Percentiles rank a stretch among this genome's conserved stretches.
phyloP scores from a whole-genome alignment of 1,140 invertebrate genomes.

The Glossosoma conforme region DNA sequence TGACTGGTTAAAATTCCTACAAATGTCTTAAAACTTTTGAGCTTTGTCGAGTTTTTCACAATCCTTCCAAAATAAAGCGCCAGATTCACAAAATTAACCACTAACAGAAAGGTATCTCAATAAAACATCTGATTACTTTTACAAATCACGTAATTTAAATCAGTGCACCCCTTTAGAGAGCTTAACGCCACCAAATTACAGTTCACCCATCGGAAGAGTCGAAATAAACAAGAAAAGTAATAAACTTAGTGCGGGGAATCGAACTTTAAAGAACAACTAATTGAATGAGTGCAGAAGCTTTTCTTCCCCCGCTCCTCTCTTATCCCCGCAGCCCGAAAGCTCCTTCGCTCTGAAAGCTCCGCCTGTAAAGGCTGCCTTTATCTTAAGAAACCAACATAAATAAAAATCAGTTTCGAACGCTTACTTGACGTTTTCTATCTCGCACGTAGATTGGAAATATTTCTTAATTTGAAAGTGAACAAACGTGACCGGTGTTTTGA shows the following conservation, averaged over 20 bases:
- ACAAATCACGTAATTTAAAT: conserved; percentile 8
- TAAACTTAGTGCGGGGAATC: conserved; percentile 14
- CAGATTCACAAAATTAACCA: no score
- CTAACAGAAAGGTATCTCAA: no score
- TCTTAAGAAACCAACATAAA: conserved; percentile 10
- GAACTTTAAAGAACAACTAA: conserved; percentile 23
- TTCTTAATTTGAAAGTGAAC: conserved; percentile 23
- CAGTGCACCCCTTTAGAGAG: neutral
- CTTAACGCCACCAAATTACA: neutral
- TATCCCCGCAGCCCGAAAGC: neutral
- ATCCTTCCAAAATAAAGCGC: no score
- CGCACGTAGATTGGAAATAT: conserved; percentile 21
- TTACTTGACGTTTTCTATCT: conserved; percentile 8
- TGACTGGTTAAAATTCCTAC: no score
- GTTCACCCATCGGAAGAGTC: neutral
- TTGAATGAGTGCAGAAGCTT: conserved; percentile 17
- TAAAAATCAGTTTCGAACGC: conserved; percentile 14
- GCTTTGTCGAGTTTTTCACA: no score
- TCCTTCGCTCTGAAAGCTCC: neutral
- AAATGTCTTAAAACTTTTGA: no score
- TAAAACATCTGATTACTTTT: neutral
- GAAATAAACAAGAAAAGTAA: conserved; percentile 10
- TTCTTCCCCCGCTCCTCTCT: neutral
- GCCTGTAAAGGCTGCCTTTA: conserved; percentile 5
- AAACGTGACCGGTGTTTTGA: conserved; percentile 18